Conservation (phyloP, 2,797 vertebrate genomes). For the Anabacerthia variegaticeps region DNA sequence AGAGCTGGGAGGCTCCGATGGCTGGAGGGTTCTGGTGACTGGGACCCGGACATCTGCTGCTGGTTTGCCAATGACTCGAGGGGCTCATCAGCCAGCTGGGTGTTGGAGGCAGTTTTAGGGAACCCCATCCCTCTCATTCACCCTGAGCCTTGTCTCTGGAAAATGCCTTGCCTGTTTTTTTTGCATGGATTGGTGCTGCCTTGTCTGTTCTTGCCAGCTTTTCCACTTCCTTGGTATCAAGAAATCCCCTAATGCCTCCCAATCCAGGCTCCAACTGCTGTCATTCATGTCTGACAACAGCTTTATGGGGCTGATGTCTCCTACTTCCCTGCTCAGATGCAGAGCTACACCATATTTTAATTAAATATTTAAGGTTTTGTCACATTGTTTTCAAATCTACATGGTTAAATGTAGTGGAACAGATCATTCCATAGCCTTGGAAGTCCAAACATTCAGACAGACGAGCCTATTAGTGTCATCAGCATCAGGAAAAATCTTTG, state of each 20-base stretch:
- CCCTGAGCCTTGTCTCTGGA: neutral
- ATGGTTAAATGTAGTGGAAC: conserved; percentile 40
- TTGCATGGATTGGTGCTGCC: neutral
- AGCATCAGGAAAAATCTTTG: neutral
- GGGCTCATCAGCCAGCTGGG: rapidly evolving
- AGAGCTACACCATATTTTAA: conserved; percentile 4
- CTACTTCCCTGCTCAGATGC: neutral
- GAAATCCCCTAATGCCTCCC: neutral
- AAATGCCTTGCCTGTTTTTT: neutral
- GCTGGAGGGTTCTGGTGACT: neutral
- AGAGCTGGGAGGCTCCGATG: neutral
- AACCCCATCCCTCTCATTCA: rapidly evolving
- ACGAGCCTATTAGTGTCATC: conserved; percentile 27
- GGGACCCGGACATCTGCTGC: neutral
- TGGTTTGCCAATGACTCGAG: neutral
- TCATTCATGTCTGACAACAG: conserved; percentile 37
- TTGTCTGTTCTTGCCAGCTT: neutral
- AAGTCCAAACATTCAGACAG: conserved; percentile 16
- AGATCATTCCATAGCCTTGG: conserved; percentile 43
- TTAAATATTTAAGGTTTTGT: conserved; percentile 72
- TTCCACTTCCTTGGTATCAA: neutral
- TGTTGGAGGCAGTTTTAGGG: neutral
- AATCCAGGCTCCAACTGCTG: neutral
- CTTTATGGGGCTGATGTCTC: neutral
- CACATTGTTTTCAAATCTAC: conserved; percentile 72